Evolutionary conservation across 2,888 invertebrate species (phyloP).

Genomic region (Resseliella maxima): DNA sequence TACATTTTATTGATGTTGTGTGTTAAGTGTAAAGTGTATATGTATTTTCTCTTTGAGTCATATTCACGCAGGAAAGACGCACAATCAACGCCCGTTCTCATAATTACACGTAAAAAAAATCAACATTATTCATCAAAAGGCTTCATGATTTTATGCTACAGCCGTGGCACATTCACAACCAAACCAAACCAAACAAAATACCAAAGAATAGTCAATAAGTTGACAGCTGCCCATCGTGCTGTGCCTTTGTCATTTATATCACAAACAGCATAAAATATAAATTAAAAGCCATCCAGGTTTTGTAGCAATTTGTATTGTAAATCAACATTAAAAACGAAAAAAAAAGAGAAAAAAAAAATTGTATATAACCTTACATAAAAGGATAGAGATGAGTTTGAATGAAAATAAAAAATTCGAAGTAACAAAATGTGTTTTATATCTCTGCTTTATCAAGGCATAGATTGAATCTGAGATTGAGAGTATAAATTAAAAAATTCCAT

Average conservation of each 20-base stretch:
- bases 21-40: background rate
- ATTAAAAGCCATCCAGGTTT: background rate
- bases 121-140: background rate
- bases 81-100: conserved; percentile 41
- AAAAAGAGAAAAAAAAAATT: too few relatives aligned
- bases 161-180: background rate
- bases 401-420: too few relatives aligned
- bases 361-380: background rate
- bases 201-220: conserved; percentile 5
- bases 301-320: conserved; percentile 28
- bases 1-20: conserved; percentile 53
- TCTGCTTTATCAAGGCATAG: background rate
- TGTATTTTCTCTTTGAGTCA: background rate
- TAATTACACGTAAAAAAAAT: background rate
- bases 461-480: background rate
- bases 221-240: background rate
- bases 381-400: too few relatives aligned
- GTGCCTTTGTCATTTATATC: background rate
- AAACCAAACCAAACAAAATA: background rate
- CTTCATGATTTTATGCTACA: background rate
- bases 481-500: conserved; percentile 48
- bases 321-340: background rate
- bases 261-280: background rate
- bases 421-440: too few relatives aligned
- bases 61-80: background rate